Conservation (phyloP, 2,113 vertebrate species). For the Narcine bancroftii region DNA sequence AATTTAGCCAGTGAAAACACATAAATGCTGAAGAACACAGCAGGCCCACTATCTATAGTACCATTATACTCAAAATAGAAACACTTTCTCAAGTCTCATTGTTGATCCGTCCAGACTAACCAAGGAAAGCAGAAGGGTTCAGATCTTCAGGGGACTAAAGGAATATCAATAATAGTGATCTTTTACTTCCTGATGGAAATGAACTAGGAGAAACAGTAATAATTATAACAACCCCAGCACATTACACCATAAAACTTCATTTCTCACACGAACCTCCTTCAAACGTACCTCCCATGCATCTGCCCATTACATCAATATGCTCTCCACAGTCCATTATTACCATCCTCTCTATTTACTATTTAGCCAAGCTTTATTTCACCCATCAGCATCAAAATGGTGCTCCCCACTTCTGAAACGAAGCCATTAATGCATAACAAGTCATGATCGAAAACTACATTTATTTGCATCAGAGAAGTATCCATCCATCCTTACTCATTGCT, state of each 20-base stretch:
- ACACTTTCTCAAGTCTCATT: neutral
- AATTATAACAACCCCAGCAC: neutral
- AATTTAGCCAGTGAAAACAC: too few relatives aligned
- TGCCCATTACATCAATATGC: neutral
- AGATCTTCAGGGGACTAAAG: too few relatives aligned
- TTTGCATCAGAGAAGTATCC: neutral
- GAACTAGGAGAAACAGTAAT: neutral
- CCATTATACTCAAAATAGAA: too few relatives aligned
- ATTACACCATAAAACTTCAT: neutral
- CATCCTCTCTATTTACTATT: neutral
- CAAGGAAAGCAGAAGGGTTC: neutral
- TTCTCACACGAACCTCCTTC: neutral
- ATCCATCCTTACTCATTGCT: neutral
- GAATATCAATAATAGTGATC: neutral
- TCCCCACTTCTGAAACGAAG: neutral
- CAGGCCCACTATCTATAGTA: too few relatives aligned
- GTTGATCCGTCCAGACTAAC: neutral
- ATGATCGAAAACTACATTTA: neutral
- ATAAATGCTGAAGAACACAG: too few relatives aligned
- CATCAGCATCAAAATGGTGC: neutral
- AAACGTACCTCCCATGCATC: neutral
- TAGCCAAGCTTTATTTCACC: neutral
- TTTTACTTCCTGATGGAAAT: too few relatives aligned
- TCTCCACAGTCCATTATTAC: neutral
- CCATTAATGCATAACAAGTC: neutral